phyloP scores from a whole-genome alignment of 2,888 invertebrate species.

The Drosophila anomalata region DNA sequence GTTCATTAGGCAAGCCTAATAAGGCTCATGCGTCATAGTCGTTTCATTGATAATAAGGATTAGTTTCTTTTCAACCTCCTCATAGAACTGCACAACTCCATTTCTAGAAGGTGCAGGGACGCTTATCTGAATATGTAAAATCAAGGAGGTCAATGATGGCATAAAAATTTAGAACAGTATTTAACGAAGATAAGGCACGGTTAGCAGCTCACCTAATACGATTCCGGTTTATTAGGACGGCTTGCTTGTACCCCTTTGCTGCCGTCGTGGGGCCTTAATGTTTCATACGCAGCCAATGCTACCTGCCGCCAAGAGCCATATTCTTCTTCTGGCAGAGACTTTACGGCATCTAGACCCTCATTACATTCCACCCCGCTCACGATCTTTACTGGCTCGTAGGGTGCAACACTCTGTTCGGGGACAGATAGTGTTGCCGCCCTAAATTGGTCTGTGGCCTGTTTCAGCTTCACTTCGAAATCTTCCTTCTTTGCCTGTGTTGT shows the following conservation, averaged over 20 bases:
- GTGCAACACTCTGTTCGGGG: neutral
- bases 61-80: constrained; percentile 46
- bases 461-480: too few species aligned
- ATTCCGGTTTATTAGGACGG: too few species aligned
- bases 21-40: constrained; percentile 27
- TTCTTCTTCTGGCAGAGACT: neutral
- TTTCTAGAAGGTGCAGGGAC: constrained; percentile 14
- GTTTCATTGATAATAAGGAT: constrained; percentile 49
- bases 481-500: too few species aligned
- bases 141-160: constrained; percentile 26
- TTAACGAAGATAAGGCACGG: neutral
- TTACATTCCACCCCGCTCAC: neutral
- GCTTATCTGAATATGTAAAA: constrained; percentile 38
- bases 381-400: neutral
- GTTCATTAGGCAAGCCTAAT: neutral
- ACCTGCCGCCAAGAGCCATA: neutral
- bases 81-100: constrained; percentile 46
- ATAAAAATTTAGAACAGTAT: constrained; percentile 3
- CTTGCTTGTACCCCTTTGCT: too few species aligned
- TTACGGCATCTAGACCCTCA: constrained; percentile 1
- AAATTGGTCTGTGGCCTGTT: neutral
- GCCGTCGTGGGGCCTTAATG: neutral
- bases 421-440: too few species aligned
- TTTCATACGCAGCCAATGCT: neutral
- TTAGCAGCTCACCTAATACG: neutral